Evolutionary conservation across 64 coral and sea anemone genomes (phyloP), one percentile per base, ranked within the genome.

Genomic region (Hydrozoanthus tunicans): DNA sequence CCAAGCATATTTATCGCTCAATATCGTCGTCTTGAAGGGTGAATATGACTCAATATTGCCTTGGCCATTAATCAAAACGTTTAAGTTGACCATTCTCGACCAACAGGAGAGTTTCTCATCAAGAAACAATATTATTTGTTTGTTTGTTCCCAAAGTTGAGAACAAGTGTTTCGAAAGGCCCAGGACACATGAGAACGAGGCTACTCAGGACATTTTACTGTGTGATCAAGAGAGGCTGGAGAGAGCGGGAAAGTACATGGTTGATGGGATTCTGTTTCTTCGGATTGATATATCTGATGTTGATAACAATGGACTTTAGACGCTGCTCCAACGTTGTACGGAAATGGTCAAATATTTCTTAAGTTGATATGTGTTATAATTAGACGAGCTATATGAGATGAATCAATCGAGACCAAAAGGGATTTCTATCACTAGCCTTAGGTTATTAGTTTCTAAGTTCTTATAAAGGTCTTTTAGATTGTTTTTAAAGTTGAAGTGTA

Each of bases 21-120:
- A 88, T 88, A 59, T 88, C 59, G 51, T 74, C 56, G 54, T 88
- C 69, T 59, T 88, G 56, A 88, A 59, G 68, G 84, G 84, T 74
- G 55, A 88, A 75, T 88, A 88, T 61, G 84, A 88, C 70, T 73
- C 84, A 73, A 88, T 88, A 88, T 88, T 88, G 23, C 84, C 69
- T 25, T 88, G 84, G 84, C 84, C 84, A 5, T 69, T 88, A 15
- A 61, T 14, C 5, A 88, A 88, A 26, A 88, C 58, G 54, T 73
- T 88, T 32, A 88, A 60, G 8, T 88, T 88, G 12, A 58, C 84
- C 12, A 88, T 88, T 32, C 84, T 88, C 7, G 84, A 88, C 52
- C 84, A 88, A 27, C 84, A 88, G 56, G 26, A 75, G 12, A 23
- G 60, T 88, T 51, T 62, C 51, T 9, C 5, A n/a, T 6, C 4